Conservation (phyloP, 1,140 invertebrate species). For the Planococcus citri region DNA sequence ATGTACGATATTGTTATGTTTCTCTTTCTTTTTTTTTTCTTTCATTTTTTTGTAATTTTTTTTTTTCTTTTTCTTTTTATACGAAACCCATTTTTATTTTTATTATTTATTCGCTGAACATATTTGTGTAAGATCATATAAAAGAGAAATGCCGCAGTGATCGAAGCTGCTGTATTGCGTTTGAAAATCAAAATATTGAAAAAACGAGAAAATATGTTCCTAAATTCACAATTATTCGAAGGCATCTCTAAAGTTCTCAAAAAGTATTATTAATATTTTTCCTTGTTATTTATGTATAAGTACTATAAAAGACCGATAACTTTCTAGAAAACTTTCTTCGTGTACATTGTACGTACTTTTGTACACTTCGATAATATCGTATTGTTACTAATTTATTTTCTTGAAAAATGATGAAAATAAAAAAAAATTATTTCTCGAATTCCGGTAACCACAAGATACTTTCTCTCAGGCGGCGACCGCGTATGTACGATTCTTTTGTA, state of each 20-base stretch:
- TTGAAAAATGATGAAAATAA: too few species aligned
- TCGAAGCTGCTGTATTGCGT: not conserved
- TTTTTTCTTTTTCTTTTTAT: not conserved
- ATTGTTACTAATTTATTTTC: too few species aligned
- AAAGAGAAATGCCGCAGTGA: not conserved
- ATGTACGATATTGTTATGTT: not conserved
- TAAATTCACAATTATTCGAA: too few species aligned
- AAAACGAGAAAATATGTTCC: too few species aligned
- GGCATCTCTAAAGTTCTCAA: too few species aligned
- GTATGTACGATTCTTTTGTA: not conserved
- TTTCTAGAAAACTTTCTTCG: too few species aligned
- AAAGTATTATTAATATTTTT: too few species aligned
- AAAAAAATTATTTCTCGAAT: not conserved
- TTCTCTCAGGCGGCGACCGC: not conserved
- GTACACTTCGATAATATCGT: too few species aligned
- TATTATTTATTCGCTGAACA: not conserved
- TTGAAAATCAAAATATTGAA: not conserved
- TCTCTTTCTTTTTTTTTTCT: too few species aligned
- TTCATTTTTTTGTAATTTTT: not conserved
- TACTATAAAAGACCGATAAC: too few species aligned
- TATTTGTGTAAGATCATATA: not conserved
- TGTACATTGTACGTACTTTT: too few species aligned
- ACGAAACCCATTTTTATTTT: not conserved
- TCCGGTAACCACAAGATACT: not conserved
- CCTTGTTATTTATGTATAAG: too few species aligned